These are phyloP conservation scores for Porites evermanni DNA, from an alignment of 92 coral and sea anemone species.

Conservation along the genomic window DNA sequence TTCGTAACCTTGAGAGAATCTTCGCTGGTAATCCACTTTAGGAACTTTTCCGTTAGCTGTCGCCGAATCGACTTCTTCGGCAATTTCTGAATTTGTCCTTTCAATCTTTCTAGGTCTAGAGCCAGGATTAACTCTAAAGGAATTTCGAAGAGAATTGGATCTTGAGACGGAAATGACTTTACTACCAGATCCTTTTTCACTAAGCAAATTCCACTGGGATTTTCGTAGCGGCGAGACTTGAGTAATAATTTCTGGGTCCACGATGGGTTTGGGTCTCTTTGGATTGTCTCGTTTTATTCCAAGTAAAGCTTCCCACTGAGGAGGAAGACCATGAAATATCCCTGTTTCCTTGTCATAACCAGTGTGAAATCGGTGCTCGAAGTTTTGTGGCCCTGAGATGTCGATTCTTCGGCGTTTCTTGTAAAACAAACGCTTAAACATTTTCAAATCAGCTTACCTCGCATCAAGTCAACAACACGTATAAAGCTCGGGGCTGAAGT, in stretches of 20 bases:
- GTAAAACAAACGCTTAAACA: conserved; percentile 92
- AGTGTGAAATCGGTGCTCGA: conserved; percentile 96
- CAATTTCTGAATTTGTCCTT: conserved; percentile 14
- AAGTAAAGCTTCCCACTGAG: conserved; percentile 97
- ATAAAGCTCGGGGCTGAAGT: background rate
- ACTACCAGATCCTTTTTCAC: conserved; percentile 50
- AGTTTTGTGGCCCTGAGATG: conserved; percentile 88
- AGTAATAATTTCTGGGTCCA: conserved; percentile 96
- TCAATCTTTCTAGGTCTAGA: conserved; percentile 59
- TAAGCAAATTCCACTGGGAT: conserved; percentile 77
- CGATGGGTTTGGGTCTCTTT: conserved; percentile 88
- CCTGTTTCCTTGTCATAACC: conserved; percentile 83
- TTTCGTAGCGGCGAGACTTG: conserved; percentile 87
- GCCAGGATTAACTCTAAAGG: conserved; percentile 73
- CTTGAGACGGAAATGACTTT: conserved; percentile 88
- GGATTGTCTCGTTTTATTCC: conserved; percentile 63
- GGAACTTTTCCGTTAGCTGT: conserved; percentile 34
- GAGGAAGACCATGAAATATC: conserved; percentile 91
- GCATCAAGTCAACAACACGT: background rate
- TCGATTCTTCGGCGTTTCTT: conserved; percentile 87
- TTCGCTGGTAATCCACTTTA: conserved; percentile 9
- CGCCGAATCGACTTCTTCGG: conserved; percentile 3
- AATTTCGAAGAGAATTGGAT: conserved; percentile 96
- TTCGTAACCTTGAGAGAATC: conserved; percentile 40
- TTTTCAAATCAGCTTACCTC: conserved; percentile 27